These are phyloP conservation scores for Palythoa grandiflora DNA, from an alignment of 92 coral and sea anemone genomes.

Conservation along the genomic window DNA sequence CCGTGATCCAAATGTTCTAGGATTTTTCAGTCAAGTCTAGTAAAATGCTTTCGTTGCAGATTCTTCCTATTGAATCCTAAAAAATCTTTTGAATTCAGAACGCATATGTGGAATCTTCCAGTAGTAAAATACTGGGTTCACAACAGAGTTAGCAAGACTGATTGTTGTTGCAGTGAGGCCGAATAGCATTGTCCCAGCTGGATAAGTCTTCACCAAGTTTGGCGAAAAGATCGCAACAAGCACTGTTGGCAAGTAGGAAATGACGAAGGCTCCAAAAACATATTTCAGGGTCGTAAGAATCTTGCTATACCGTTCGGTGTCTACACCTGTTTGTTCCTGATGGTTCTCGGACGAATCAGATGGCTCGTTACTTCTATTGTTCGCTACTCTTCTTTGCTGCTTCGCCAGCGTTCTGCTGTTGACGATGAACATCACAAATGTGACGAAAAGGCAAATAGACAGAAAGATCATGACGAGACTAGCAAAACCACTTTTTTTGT, in stretches of 20 bases:
- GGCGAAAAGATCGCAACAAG: not conserved
- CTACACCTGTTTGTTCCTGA: not conserved
- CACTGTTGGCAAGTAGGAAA: not conserved
- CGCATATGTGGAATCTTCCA: not conserved
- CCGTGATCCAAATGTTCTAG: no score
- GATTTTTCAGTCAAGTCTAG: no score
- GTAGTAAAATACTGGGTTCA: not conserved
- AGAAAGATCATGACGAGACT: not conserved
- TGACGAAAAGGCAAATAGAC: not conserved
- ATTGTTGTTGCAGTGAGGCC: not conserved
- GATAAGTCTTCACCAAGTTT: not conserved
- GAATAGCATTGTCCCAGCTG: not conserved
- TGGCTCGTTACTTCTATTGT: not conserved
- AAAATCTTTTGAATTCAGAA: not conserved
- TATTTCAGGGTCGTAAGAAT: not conserved
- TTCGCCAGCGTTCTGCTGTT: not conserved
- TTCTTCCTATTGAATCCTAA: no score
- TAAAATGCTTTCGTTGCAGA: no score
- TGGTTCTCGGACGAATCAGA: not conserved
- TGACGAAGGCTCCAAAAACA: not conserved
- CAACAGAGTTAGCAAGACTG: not conserved
- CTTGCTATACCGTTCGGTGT: no score
- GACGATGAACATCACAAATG: not conserved
- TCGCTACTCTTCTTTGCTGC: not conserved
- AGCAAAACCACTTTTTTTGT: not conserved